These are phyloP conservation scores for Argyresthia albistria DNA, from an alignment of 2,888 invertebrate species.

Conservation along the genomic window DNA sequence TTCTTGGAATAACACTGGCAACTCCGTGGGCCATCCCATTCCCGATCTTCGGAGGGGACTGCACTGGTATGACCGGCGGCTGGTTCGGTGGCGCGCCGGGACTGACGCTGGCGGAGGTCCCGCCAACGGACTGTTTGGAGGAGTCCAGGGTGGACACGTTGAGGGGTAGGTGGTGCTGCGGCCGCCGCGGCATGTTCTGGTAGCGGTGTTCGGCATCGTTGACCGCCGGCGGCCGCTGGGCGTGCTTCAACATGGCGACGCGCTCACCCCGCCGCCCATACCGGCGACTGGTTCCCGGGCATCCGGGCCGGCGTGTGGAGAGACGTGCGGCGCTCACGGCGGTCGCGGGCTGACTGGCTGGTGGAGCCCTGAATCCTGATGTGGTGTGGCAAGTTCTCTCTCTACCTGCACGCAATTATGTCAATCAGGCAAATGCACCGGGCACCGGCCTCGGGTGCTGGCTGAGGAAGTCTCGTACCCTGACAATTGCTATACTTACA, in stretches of 20 bases:
- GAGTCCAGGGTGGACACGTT: conserved; percentile 79
- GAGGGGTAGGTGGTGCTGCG: conserved; percentile 75
- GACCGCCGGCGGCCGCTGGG: conserved; percentile 72
- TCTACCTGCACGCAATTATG: conserved; percentile 38
- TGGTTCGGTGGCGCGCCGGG: conserved; percentile 50
- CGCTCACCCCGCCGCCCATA: conserved; percentile 55
- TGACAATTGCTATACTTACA: neutral
- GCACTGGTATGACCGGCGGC: conserved; percentile 37
- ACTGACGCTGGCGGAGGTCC: conserved; percentile 70
- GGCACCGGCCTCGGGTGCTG: conserved; percentile 14
- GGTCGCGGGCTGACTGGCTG: conserved; percentile 40
- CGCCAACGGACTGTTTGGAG: conserved; percentile 76
- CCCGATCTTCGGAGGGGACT: conserved; percentile 57
- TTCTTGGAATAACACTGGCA: conserved; percentile 27
- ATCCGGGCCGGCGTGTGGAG: conserved; percentile 33
- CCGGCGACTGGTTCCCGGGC: conserved; percentile 54
- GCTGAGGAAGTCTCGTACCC: too few species aligned
- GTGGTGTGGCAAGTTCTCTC: neutral
- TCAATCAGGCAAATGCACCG: conserved; percentile 45
- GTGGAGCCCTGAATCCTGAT: neutral
- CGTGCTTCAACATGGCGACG: conserved; percentile 81
- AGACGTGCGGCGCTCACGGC: conserved; percentile 26
- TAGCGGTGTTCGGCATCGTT: conserved; percentile 68
- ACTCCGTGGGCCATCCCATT: conserved; percentile 73
- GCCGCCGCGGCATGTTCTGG: conserved; percentile 72